Conservation (phyloP, 2,113 vertebrate genomes). For the Entelurus aequoreus region DNA sequence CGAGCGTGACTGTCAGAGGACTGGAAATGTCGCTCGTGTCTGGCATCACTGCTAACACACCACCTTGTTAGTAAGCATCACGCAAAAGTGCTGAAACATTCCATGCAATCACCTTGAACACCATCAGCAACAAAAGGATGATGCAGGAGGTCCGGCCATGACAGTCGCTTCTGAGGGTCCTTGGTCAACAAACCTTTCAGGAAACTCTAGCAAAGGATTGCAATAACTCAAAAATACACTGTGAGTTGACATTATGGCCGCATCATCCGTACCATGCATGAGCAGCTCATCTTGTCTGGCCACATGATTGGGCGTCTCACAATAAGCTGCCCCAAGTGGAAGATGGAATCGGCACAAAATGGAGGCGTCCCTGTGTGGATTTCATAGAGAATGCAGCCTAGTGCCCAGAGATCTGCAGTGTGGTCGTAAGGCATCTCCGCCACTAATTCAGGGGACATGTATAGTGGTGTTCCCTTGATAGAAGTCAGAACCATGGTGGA, state of each 20-base stretch:
- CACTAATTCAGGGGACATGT: constrained; percentile 95
- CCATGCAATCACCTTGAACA: constrained; percentile 75
- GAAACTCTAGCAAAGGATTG: constrained; percentile 75
- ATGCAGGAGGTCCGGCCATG: constrained; percentile 87
- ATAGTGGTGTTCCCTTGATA: constrained; percentile 94
- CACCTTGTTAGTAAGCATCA: not conserved
- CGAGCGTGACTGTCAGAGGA: constrained; percentile 80
- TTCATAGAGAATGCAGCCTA: constrained; percentile 95
- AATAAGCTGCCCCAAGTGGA: constrained; percentile 87
- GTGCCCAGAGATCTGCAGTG: constrained; percentile 90
- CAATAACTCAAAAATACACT: not conserved
- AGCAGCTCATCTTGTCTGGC: constrained; percentile 79
- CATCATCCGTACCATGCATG: constrained; percentile 76
- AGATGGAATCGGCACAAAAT: constrained; percentile 95
- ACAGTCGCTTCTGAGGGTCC: constrained; percentile 82
- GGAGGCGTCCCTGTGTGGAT: constrained; percentile 89
- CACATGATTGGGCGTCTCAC: constrained; percentile 84
- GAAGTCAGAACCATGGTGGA: constrained; percentile 94
- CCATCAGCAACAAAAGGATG: constrained; percentile 88
- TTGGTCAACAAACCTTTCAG: constrained; percentile 91
- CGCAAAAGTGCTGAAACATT: not conserved
- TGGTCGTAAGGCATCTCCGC: constrained; percentile 92
- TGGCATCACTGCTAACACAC: constrained; percentile 69
- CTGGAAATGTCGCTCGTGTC: constrained; percentile 62
- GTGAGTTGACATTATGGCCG: not conserved